A percentile compares a stretch with the other conserved stretches of the same genome.
phyloP scores from a whole-genome alignment of 1,140 invertebrate genomes.

The Nebria ingens region DNA sequence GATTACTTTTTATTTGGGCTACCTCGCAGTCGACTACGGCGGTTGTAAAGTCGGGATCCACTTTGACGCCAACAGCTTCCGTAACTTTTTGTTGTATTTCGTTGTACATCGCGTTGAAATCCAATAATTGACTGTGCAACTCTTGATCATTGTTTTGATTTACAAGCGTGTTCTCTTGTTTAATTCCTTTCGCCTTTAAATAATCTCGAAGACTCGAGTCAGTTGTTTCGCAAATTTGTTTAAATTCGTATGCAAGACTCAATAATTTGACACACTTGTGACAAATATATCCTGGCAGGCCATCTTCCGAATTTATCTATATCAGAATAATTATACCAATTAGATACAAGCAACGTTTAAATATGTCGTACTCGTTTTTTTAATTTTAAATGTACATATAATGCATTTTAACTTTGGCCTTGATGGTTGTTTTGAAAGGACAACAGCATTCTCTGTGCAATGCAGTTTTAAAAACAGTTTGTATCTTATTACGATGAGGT shows the following conservation, averaged over 20 bases:
- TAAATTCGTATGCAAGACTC: conserved; percentile 26
- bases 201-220: conserved; percentile 26
- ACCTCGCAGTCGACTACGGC: not conserved
- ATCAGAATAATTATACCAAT: not conserved
- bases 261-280: conserved; percentile 25
- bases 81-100: not conserved
- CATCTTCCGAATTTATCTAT: conserved; percentile 25
- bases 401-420: not conserved
- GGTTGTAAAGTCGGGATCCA: conserved; percentile 2
- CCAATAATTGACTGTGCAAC: conserved; percentile 17
- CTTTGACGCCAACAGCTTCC: conserved; percentile 4
- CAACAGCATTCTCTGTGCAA: not conserved
- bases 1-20: not conserved
- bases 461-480: no score
- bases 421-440: not conserved
- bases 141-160: not conserved
- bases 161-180: conserved; percentile 21
- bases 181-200: conserved; percentile 25
- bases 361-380: not conserved
- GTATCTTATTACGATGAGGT: not conserved
- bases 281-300: conserved; percentile 27
- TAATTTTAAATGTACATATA: not conserved
- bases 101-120: not conserved
- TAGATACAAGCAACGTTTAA: not conserved
- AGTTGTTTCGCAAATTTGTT: conserved; percentile 26